phyloP scores from a whole-genome alignment of 2,888 invertebrate genomes.

The Drosophila vallismaia region DNA sequence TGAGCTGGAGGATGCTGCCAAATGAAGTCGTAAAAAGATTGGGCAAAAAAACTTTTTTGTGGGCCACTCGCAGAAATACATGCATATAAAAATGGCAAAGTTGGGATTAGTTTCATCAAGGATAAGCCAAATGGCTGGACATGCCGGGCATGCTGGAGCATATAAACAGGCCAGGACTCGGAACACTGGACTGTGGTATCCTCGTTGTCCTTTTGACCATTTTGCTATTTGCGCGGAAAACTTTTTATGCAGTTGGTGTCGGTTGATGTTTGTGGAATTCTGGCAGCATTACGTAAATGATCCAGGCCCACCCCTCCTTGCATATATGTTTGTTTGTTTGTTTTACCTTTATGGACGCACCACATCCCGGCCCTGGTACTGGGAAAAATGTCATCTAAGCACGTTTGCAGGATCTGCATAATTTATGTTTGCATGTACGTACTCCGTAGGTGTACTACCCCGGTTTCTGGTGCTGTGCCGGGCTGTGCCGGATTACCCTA shows the following conservation, averaged over 20 bases:
- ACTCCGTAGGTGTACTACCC: slow-evolving; percentile 18
- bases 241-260: slow-evolving; percentile 69
- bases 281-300: slow-evolving; percentile 51
- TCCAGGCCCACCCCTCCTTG: slow-evolving; percentile 11
- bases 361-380: slow-evolving; percentile 33
- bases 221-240: slow-evolving; percentile 66
- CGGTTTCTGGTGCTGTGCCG: slow-evolving; percentile 10
- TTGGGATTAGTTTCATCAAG: slow-evolving; percentile 81
- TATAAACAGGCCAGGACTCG: slow-evolving; percentile 58
- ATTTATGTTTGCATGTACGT: slow-evolving; percentile 75
- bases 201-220: slow-evolving; percentile 38
- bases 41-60: slow-evolving; percentile 79
- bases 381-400: slow-evolving; percentile 77
- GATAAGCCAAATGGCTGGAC: slow-evolving; percentile 76
- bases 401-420: slow-evolving; percentile 82
- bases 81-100: slow-evolving; percentile 78
- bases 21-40: slow-evolving; percentile 82
- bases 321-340: slow-evolving; percentile 19
- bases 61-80: slow-evolving; percentile 68
- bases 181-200: not conserved
- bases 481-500: slow-evolving; percentile 76
- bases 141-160: slow-evolving; percentile 49
- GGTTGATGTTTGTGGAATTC: slow-evolving; percentile 42
- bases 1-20: slow-evolving; percentile 48
- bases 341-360: slow-evolving; percentile 66